Percentiles rank a stretch among this genome's conserved stretches.
Conservation (phyloP, 2,113 vertebrate species). For the Paracanthobrama guichenoti region DNA sequence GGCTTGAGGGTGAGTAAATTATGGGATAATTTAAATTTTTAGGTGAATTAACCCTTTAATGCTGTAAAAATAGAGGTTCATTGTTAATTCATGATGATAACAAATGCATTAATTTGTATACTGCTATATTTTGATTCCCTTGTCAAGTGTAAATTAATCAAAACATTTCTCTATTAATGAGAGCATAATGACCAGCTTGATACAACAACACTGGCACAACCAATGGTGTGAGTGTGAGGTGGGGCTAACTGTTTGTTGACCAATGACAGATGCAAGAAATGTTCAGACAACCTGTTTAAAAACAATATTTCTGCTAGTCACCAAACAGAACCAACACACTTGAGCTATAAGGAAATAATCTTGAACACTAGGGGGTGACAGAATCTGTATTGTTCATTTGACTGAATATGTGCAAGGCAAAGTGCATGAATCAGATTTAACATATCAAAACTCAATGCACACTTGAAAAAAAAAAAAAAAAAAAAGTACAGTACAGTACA, state of each 20-base stretch:
- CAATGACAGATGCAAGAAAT: background rate
- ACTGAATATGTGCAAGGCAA: background rate
- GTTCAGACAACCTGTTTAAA: background rate
- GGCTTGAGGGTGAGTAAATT: no score
- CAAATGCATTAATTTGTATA: background rate
- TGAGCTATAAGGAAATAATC: background rate
- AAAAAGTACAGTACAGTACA: background rate
- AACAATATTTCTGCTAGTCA: background rate
- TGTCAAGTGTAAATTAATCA: background rate
- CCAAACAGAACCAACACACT: background rate
- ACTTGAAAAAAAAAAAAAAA: background rate
- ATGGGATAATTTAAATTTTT: no score
- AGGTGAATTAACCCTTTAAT: background rate
- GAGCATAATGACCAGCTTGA: background rate
- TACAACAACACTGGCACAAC: background rate
- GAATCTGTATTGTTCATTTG: background rate
- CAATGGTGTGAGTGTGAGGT: background rate
- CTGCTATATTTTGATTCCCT: background rate
- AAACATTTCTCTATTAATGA: background rate
- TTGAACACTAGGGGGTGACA: slow-evolving; percentile 51
- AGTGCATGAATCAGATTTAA: background rate
- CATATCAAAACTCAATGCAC: background rate
- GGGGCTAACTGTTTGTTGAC: background rate
- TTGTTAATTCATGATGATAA: background rate
- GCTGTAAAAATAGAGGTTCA: background rate